Conservation (phyloP, 2,888 invertebrate species). For the Pterostichus niger region DNA sequence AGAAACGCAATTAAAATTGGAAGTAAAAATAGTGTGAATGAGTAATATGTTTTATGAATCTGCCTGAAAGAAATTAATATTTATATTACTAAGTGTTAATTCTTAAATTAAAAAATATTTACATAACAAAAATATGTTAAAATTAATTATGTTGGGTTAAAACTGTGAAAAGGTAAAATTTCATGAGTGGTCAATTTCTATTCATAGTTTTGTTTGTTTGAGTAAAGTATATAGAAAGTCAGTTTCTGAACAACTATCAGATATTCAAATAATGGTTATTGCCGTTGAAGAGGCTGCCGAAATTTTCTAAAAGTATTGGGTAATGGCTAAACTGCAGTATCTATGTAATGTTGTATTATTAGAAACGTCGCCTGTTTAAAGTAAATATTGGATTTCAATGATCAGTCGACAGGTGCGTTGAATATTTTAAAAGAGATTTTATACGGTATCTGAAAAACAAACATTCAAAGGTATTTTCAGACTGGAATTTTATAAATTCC, state of each 20-base stretch:
- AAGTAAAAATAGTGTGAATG: no score
- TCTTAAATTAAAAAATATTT: no score
- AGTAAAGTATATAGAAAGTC: constrained; percentile 31
- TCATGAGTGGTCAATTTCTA: constrained; percentile 35
- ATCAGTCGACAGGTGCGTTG: constrained; percentile 9
- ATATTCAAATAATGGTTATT: constrained; percentile 35
- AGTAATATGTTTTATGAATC: no score
- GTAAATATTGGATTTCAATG: constrained; percentile 49
- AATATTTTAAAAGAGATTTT: background rate
- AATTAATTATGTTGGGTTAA: background rate
- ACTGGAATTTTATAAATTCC: background rate
- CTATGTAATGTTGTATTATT: background rate
- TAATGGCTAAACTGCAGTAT: constrained; percentile 7
- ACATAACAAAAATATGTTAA: no score
- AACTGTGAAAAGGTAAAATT: background rate
- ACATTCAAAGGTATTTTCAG: background rate
- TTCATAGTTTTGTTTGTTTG: constrained; percentile 50
- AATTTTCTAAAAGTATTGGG: constrained; percentile 46
- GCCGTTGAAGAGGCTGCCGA: constrained; percentile 32
- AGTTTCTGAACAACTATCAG: background rate
- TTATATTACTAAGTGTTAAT: no score
- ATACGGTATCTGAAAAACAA: background rate
- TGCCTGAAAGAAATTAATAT: no score
- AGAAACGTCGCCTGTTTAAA: constrained; percentile 7
- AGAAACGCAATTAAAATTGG: no score